These are phyloP conservation scores for Cepphus grylle DNA, from an alignment of 2,113 vertebrate species.

Conservation along the genomic window DNA sequence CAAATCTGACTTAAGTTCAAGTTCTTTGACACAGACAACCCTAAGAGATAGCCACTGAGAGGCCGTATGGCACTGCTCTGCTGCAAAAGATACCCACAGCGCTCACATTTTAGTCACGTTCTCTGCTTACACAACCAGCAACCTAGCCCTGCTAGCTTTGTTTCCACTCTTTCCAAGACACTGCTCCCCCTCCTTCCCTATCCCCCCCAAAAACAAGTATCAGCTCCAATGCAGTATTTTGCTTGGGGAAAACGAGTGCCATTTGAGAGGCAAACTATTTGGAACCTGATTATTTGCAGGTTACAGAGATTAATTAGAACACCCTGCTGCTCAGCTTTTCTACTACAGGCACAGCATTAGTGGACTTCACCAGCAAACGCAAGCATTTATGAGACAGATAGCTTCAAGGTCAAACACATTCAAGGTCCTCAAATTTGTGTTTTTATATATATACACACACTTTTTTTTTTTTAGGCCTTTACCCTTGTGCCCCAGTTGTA, in stretches of 20 bases:
- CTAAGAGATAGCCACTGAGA: background rate
- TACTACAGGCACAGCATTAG: background rate
- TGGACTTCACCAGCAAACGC: background rate
- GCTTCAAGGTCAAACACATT: background rate
- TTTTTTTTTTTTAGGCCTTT: background rate
- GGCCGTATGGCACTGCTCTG: background rate
- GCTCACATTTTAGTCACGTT: accelerated
- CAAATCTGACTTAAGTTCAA: slow-evolving; percentile 55
- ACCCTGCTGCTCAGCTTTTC: background rate
- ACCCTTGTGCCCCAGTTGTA: background rate
- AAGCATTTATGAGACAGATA: background rate
- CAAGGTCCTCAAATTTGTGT: background rate
- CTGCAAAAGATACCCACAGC: background rate
- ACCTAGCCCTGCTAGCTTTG: background rate
- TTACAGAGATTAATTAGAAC: background rate
- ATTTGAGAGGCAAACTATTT: background rate
- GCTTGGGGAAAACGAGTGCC: background rate
- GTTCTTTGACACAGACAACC: background rate
- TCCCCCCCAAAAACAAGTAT: background rate
- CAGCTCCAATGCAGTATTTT: background rate
- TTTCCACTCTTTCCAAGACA: background rate
- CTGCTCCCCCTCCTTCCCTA: background rate
- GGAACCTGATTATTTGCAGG: background rate
- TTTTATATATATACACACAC: background rate
- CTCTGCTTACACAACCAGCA: background rate